Evolutionary conservation across 2,888 invertebrate genomes (phyloP), one percentile per base, ranked within the genome.

Genomic region (Melanargia galathea): DNA sequence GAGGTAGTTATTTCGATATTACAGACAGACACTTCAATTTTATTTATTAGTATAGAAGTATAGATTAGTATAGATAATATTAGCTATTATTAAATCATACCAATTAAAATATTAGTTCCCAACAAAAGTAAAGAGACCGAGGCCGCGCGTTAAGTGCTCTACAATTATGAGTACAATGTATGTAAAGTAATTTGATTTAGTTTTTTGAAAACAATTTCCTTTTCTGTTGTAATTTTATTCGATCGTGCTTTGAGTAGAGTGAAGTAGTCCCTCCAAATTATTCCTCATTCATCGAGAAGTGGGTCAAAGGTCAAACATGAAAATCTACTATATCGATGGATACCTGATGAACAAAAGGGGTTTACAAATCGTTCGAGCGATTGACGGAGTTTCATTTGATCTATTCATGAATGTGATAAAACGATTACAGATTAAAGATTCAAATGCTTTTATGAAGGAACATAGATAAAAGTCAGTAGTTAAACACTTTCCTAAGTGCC

Each of bases 231-330:
- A n/a, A n/a, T n/a, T 18, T 5, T 16, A 51, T 18, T 30, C 30
- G 18, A 33, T 18, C 51, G 18, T 30, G 51, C 30, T 8, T 11
- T 1, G 16, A 16, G 11, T 18, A 16, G 16, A 43, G 7, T 18
- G 10, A 30, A 30, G 43, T 45, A 16, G 22, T 20, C 10, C 5
- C 6, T 20, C 13, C 18, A 26, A 30, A 51, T 33, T 1, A 13
- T 33, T 51, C 33, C 51, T 33, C 30, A 20, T 20, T 13, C 13
- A 33, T n/a, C 10, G 16, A 4, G n/a, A 52, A 52, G 33, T 52
- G 35, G 52, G 52, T 52, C 52, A 52, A 10, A 52, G 52, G 35
- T 52, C 52, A 52, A 35, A 13, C 35, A 35, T 20, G 52, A 52
- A 8, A 35, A 20, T 13, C 35, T 10, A 10, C 35, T 52, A 52